phyloP scores from a whole-genome alignment of 2,797 vertebrate species.

The Propithecus deckenii region DNA sequence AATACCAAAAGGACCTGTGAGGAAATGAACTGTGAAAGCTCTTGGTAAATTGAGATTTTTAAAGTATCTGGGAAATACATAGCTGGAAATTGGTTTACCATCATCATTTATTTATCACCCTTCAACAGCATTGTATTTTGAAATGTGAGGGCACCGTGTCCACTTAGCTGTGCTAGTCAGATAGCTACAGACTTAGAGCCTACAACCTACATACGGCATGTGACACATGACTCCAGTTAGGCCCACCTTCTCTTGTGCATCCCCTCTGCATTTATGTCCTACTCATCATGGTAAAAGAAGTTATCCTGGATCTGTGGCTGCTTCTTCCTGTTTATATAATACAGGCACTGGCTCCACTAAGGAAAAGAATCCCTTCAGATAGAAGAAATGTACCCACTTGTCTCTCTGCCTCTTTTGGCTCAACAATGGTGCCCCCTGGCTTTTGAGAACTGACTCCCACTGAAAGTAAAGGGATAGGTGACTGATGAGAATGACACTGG shows the following conservation, averaged over 20 bases:
- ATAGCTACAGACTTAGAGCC: neutral
- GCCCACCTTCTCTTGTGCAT: neutral
- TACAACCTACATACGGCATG: neutral
- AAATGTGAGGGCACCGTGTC: neutral
- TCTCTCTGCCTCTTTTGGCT: neutral
- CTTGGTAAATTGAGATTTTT: neutral
- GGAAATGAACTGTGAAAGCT: conserved; percentile 36
- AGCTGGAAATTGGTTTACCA: neutral
- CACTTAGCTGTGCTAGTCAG: neutral
- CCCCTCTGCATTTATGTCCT: fast-evolving
- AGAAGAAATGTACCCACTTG: neutral
- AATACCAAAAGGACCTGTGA: conserved; percentile 35
- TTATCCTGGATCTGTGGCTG: neutral
- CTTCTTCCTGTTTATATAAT: neutral
- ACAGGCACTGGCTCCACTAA: neutral
- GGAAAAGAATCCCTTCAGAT: neutral
- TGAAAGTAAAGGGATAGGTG: neutral
- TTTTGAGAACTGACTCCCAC: conserved; percentile 1
- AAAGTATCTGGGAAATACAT: conserved; percentile 4
- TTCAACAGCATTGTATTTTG: neutral
- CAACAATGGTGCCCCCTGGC: neutral
- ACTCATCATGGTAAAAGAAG: neutral
- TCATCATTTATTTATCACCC: neutral
- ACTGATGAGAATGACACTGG: neutral
- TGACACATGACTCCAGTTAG: neutral